phyloP scores from a whole-genome alignment of 2,888 invertebrate species.

The Trichogramma evanescens region DNA sequence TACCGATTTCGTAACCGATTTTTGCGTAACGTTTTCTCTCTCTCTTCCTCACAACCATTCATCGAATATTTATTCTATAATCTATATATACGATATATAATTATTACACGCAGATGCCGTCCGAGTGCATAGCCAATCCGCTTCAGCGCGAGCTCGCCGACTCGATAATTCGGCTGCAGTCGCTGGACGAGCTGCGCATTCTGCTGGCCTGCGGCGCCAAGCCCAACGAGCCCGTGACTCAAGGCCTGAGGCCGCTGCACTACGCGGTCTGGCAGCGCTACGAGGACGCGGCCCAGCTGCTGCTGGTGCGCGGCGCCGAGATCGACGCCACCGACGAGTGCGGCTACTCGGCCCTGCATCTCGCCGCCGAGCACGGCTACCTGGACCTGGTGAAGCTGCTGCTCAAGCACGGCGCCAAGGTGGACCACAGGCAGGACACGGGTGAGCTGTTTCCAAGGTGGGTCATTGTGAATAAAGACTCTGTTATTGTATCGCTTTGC shows the following conservation, averaged over 20 bases:
- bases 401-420: conserved; percentile 69
- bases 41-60: too few relatives aligned
- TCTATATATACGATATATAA: not conserved
- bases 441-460: conserved; percentile 59
- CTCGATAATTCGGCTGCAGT: conserved; percentile 80
- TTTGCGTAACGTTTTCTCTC: too few relatives aligned
- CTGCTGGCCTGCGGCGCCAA: conserved; percentile 81
- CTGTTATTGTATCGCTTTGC: too few relatives aligned
- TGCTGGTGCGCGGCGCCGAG: conserved; percentile 75
- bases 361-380: conserved; percentile 82
- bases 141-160: conserved; percentile 82
- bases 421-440: conserved; percentile 70
- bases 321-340: conserved; percentile 80
- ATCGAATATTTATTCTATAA: not conserved
- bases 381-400: conserved; percentile 64
- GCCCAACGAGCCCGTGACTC: conserved; percentile 73
- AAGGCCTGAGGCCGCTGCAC: conserved; percentile 82
- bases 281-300: conserved; percentile 69
- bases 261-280: conserved; percentile 83
- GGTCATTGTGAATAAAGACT: too few relatives aligned
- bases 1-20: too few relatives aligned
- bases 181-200: conserved; percentile 79
- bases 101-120: conserved; percentile 54
- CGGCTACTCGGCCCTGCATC: conserved; percentile 84
- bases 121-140: conserved; percentile 66